A percentile compares a stretch with the other conserved stretches of the same genome.
phyloP scores from a whole-genome alignment of 1,140 invertebrate species.

The Drosophila nigrodunni region DNA sequence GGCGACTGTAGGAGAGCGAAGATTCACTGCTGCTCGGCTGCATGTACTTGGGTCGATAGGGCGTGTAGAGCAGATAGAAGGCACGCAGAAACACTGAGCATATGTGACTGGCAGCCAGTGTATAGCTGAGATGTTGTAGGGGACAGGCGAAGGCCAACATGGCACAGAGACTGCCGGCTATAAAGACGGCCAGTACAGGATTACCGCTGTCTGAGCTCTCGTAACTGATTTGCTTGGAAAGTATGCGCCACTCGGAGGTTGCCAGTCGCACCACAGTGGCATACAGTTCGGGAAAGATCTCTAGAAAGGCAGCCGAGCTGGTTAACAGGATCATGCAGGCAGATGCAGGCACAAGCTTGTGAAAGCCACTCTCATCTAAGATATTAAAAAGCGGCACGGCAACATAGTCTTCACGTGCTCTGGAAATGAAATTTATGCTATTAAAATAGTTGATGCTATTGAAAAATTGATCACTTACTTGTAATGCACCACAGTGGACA shows the following conservation, averaged over 20 bases:
- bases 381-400: conserved; percentile 87
- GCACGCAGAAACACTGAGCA: conserved; percentile 63
- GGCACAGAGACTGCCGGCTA: conserved; percentile 88
- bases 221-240: conserved; percentile 88
- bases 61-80: conserved; percentile 76
- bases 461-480: conserved; percentile 51
- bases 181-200: conserved; percentile 88
- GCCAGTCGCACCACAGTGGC: conserved; percentile 86
- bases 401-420: conserved; percentile 83
- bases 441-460: neutral
- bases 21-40: conserved; percentile 73
- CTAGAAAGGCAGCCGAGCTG: conserved; percentile 87
- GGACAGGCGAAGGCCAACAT: conserved; percentile 89
- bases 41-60: conserved; percentile 78
- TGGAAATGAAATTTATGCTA: conserved; percentile 1
- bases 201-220: conserved; percentile 88
- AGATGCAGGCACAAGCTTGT: conserved; percentile 87
- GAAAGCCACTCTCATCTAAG: conserved; percentile 87
- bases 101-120: conserved; percentile 78
- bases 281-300: conserved; percentile 87
- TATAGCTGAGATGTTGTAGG: conserved; percentile 83
- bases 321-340: conserved; percentile 87
- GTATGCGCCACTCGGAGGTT: conserved; percentile 88
- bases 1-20: conserved; percentile 78
- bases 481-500: conserved; percentile 74